Conservation (phyloP, 2,113 vertebrate genomes). For the Dicentrarchus labrax region DNA sequence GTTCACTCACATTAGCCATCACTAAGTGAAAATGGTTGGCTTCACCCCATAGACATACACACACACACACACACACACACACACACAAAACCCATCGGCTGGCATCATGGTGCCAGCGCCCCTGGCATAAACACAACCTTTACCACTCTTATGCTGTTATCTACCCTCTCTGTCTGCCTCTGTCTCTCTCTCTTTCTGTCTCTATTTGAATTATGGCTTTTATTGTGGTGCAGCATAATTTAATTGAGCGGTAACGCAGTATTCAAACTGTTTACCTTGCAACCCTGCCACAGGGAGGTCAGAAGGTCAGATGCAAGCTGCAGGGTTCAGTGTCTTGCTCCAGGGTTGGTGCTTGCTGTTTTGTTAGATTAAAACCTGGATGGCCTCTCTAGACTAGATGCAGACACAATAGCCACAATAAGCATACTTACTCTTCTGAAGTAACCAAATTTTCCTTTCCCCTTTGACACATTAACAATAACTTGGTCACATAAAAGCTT, state of each 20-base stretch:
- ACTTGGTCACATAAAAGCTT: not conserved
- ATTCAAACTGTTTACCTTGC: constrained; percentile 3
- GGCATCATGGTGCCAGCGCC: constrained; percentile 66
- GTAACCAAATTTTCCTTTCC: not conserved
- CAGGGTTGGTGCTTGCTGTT: not conserved
- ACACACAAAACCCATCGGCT: constrained; percentile 15
- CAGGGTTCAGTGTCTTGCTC: constrained; percentile 12
- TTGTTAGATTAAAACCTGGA: constrained; percentile 8
- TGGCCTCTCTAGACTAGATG: not conserved
- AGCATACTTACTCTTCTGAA: not conserved
- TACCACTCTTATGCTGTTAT: constrained; percentile 60
- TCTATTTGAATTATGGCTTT: constrained; percentile 28
- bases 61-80: constrained; percentile 17
- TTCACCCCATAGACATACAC: constrained; percentile 35
- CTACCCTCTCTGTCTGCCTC: constrained; percentile 43
- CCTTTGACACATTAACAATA: not conserved
- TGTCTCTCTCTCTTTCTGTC: constrained; percentile 1
- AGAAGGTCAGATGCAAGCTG: constrained; percentile 11
- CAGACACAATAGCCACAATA: not conserved
- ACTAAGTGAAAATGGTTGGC: constrained; percentile 57
- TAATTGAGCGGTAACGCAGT: constrained; percentile 7
- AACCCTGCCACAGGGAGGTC: constrained; percentile 31
- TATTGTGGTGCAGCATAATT: constrained; percentile 35
- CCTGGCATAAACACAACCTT: constrained; percentile 75
- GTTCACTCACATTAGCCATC: constrained; percentile 59